Percentiles rank a stretch among this genome's conserved stretches.
phyloP scores from a whole-genome alignment of 2,113 vertebrate species.

The Psammodynastes pulverulentus region DNA sequence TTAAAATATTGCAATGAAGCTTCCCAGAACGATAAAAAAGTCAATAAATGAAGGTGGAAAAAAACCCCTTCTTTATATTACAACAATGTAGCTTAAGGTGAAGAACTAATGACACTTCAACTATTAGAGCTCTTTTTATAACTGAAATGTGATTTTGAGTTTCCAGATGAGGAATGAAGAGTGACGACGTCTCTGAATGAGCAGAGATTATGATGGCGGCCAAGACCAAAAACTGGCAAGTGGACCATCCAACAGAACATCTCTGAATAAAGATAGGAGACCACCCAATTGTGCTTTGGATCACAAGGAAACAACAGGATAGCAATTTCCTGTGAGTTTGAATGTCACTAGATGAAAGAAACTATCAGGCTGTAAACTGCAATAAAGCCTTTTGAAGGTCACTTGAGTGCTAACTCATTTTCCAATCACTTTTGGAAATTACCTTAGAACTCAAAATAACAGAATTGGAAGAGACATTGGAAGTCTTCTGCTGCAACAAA shows the following conservation, averaged over 20 bases:
- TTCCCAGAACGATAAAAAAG: conserved; percentile 5
- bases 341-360: neutral
- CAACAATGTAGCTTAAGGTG: rapidly evolving
- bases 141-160: neutral
- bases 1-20: neutral
- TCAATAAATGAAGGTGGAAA: rapidly evolving
- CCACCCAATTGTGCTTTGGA: neutral
- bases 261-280: neutral
- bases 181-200: neutral
- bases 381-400: neutral
- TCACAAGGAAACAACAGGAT: neutral
- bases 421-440: neutral
- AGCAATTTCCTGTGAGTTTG: neutral
- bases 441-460: neutral
- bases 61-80: neutral
- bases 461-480: neutral
- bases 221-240: neutral
- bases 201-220: neutral
- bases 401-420: neutral
- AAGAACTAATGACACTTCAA: neutral
- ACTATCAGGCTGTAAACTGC: neutral
- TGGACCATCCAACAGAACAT: neutral
- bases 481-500: neutral
- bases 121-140: neutral
- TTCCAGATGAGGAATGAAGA: neutral